These are phyloP conservation scores for Holotrichia oblita DNA, from an alignment of 1,140 invertebrate species.

Conservation along the genomic window DNA sequence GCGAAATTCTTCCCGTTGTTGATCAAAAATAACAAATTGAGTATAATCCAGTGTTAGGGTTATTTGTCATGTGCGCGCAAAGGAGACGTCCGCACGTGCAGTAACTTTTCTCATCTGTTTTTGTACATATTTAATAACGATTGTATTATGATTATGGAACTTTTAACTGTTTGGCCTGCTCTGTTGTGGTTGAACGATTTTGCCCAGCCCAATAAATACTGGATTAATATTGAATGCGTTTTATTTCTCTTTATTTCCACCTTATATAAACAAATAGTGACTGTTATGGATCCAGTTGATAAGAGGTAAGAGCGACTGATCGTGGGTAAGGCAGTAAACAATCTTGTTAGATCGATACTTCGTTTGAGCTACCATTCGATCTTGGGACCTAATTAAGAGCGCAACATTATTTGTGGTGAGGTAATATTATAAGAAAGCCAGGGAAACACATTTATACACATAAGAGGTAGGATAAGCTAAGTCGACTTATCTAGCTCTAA, in stretches of 20 bases:
- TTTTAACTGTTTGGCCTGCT: conserved; percentile 59
- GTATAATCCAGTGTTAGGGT: conserved; percentile 57
- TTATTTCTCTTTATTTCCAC: background rate
- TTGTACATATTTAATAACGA: conserved; percentile 58
- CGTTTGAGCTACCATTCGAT: too few species aligned
- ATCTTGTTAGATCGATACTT: too few species aligned
- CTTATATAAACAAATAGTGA: too few species aligned
- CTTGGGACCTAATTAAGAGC: too few species aligned
- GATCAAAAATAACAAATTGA: conserved; percentile 40
- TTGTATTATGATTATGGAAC: conserved; percentile 36
- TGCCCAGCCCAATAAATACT: conserved; percentile 57
- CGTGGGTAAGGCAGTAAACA: too few species aligned
- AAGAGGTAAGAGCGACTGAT: too few species aligned
- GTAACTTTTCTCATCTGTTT: conserved; percentile 53
- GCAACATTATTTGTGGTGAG: too few species aligned
- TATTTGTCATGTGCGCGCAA: conserved; percentile 52
- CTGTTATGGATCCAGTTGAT: too few species aligned
- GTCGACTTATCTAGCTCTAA: too few species aligned
- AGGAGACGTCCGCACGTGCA: conserved; percentile 49
- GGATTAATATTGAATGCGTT: conserved; percentile 38
- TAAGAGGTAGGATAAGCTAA: too few species aligned
- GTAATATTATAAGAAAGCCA: too few species aligned
- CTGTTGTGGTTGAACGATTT: conserved; percentile 60
- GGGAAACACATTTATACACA: too few species aligned
- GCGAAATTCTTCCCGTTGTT: conserved; percentile 32